Conservation (phyloP, 2,888 invertebrate genomes). For the Bembecia ichneumoniformis region DNA sequence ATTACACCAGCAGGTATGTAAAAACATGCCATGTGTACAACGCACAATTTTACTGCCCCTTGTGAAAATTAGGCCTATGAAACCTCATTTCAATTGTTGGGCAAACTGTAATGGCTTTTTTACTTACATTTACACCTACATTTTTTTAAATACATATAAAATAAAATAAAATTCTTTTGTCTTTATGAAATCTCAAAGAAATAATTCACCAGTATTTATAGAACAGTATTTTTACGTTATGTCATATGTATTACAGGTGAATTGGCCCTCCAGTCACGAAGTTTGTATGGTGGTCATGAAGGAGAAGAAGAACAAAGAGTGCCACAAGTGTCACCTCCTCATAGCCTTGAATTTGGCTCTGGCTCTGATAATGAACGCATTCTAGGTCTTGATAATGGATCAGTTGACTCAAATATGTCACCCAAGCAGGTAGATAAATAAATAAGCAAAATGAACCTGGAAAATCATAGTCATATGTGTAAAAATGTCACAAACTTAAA, state of each 20-base stretch:
- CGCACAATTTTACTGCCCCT: not conserved
- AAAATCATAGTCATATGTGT: not conserved
- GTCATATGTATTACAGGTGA: conserved; percentile 35
- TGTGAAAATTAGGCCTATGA: not conserved
- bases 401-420: conserved; percentile 83
- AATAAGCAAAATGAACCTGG: not conserved
- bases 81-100: not conserved
- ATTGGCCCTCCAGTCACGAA: conserved; percentile 57
- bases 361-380: conserved; percentile 87
- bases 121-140: not conserved
- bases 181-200: too few relatives aligned
- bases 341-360: conserved; percentile 80
- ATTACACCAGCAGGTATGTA: conserved; percentile 82
- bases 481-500: not conserved
- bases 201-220: too few relatives aligned
- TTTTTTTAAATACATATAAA: too few relatives aligned
- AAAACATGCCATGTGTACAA: not conserved
- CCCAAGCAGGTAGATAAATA: conserved; percentile 78
- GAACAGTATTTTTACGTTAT: too few relatives aligned
- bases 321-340: conserved; percentile 82
- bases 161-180: too few relatives aligned
- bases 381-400: conserved; percentile 85
- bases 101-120: not conserved
- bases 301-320: conserved; percentile 86
- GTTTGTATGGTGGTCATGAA: conserved; percentile 57